phyloP scores from a whole-genome alignment of 2,888 invertebrate species.

The Hypolimnas misippus region DNA sequence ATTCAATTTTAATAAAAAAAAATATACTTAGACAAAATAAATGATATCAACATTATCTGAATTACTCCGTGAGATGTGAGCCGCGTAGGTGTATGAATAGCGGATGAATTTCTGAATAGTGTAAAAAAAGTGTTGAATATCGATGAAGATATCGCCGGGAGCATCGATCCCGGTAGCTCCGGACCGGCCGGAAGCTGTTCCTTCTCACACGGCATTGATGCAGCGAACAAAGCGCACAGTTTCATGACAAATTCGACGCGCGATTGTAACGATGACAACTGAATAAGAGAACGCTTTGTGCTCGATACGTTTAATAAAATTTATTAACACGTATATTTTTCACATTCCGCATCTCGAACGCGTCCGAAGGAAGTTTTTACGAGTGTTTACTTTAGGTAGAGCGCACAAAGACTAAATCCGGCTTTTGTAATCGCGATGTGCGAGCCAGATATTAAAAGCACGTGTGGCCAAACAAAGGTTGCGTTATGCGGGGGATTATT shows the following conservation, averaged over 20 bases:
- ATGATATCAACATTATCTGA: not conserved
- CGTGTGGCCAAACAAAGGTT: slow-evolving; percentile 85
- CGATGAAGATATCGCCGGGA: slow-evolving; percentile 74
- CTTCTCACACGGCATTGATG: slow-evolving; percentile 74
- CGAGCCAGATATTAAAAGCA: slow-evolving; percentile 80
- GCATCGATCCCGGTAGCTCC: slow-evolving; percentile 61
- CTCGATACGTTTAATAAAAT: slow-evolving; percentile 73
- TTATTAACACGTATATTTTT: slow-evolving; percentile 65
- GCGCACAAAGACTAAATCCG: slow-evolving; percentile 78
- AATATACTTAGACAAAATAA: no score
- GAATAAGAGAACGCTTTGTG: slow-evolving; percentile 63
- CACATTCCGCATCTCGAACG: slow-evolving; percentile 41
- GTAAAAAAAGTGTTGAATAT: slow-evolving; percentile 69
- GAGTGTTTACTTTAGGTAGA: slow-evolving; percentile 75
- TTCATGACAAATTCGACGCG: slow-evolving; percentile 81
- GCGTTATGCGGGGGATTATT: slow-evolving; percentile 84
- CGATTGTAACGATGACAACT: slow-evolving; percentile 68
- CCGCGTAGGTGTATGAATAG: slow-evolving; percentile 38
- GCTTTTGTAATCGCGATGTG: slow-evolving; percentile 64
- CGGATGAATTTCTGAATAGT: slow-evolving; percentile 50
- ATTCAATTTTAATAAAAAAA: no score
- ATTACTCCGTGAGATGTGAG: slow-evolving; percentile 18
- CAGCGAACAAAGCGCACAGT: slow-evolving; percentile 66
- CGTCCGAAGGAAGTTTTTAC: slow-evolving; percentile 63
- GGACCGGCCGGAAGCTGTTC: slow-evolving; percentile 76